phyloP scores from a whole-genome alignment of 2,888 invertebrate species.

The Adelognathus sp. region DNA sequence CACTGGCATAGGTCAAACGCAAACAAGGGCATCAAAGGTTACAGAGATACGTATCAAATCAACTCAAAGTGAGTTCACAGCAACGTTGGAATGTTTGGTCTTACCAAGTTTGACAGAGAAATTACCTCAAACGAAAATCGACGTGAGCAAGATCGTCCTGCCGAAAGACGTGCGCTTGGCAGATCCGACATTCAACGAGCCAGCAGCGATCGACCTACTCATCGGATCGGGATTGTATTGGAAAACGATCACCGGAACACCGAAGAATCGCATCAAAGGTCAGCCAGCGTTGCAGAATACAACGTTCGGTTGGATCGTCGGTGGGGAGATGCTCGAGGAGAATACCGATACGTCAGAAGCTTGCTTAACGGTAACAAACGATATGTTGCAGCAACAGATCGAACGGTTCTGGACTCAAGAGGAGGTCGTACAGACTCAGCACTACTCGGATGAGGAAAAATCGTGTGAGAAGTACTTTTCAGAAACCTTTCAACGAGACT shows the following conservation, averaged over 20 bases:
- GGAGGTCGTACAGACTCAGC: not conserved
- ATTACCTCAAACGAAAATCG: constrained; percentile 15
- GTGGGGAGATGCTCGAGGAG: constrained; percentile 31
- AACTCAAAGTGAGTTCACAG: constrained; percentile 15
- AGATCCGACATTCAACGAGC: not conserved
- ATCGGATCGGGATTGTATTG: constrained; percentile 28
- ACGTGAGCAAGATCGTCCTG: not conserved
- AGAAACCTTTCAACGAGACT: not conserved
- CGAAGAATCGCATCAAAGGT: not conserved
- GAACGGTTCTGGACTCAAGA: not conserved
- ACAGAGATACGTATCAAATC: constrained; percentile 8
- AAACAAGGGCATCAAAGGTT: constrained; percentile 1
- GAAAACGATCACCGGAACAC: constrained; percentile 3
- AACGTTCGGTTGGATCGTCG: constrained; percentile 55
- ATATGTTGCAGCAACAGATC: not conserved
- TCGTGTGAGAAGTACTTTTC: not conserved
- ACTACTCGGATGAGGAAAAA: not conserved
- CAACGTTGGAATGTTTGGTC: constrained; percentile 26
- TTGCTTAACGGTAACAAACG: not conserved
- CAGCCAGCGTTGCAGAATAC: constrained; percentile 52
- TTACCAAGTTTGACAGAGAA: constrained; percentile 23
- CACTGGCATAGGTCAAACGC: constrained; percentile 28
- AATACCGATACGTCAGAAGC: not conserved
- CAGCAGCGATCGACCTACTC: not conserved
- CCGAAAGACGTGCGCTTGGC: not conserved